These are phyloP conservation scores for Acanthornis magna DNA, from an alignment of 2,797 vertebrate species.

Conservation along the genomic window DNA sequence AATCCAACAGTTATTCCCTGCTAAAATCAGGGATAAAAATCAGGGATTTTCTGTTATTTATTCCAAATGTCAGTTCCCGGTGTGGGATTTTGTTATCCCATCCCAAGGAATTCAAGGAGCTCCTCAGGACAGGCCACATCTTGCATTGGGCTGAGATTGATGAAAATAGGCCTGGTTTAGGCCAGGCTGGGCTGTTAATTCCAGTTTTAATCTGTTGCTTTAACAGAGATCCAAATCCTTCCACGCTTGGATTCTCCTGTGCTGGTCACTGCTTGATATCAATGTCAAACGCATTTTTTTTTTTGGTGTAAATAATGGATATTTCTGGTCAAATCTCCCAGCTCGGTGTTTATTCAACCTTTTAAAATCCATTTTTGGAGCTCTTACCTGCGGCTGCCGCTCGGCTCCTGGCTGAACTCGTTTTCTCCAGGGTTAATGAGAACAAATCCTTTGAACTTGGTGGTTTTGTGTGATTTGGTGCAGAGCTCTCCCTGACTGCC, in stretches of 20 bases:
- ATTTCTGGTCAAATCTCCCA: not conserved
- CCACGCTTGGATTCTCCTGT: not conserved
- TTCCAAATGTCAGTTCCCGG: not conserved
- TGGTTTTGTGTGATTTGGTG: not conserved
- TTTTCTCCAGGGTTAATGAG: slow-evolving; percentile 43
- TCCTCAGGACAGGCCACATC: not conserved
- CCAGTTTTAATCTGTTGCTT: not conserved
- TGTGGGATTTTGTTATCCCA: not conserved
- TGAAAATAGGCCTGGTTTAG: not conserved
- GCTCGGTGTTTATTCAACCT: not conserved
- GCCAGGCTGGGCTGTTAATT: not conserved
- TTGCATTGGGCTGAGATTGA: not conserved
- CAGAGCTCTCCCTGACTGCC: not conserved
- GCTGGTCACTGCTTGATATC: not conserved
- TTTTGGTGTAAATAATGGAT: not conserved
- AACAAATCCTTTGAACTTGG: not conserved
- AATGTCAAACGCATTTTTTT: not conserved
- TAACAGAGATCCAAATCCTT: not conserved
- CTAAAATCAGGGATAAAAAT: not conserved
- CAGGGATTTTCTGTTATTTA: not conserved
- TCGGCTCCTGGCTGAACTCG: not conserved
- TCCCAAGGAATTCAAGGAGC: not conserved
- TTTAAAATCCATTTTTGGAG: not conserved
- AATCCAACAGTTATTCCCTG: not conserved
- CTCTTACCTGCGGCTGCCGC: not conserved